Percentiles rank a stretch among this genome's conserved stretches.
phyloP scores from a whole-genome alignment of 2,797 vertebrate genomes.

The Tragopan temminckii region DNA sequence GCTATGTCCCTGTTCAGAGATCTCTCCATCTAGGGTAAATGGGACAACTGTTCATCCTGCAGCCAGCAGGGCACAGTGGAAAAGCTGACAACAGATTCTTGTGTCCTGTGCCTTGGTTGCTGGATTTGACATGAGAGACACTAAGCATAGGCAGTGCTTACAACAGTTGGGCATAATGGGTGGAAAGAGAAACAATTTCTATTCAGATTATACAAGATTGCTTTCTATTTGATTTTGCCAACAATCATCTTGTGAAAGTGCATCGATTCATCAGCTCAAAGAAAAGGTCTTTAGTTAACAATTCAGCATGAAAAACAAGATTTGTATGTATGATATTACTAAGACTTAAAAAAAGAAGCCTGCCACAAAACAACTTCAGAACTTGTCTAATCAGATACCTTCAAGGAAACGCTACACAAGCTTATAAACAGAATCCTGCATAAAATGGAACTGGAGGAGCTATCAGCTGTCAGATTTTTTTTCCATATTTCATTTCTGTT shows the following conservation, averaged over 20 bases:
- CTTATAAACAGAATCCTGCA: not conserved
- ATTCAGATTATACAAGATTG: not conserved
- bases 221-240: not conserved
- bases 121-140: not conserved
- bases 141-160: not conserved
- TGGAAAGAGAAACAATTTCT: not conserved
- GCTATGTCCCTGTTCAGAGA: not conserved
- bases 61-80: not conserved
- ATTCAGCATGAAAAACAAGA: not conserved
- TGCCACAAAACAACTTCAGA: not conserved
- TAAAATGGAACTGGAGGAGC: not conserved
- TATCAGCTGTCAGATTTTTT: not conserved
- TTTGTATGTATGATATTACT: not conserved
- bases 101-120: not conserved
- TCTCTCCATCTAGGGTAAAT: not conserved
- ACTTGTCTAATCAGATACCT: not conserved
- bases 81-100: not conserved
- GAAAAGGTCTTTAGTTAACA: not conserved
- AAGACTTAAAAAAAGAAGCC: not conserved
- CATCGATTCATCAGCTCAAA: not conserved
- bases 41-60: not conserved
- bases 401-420: rapidly evolving
- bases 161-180: not conserved
- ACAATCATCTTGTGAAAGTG: not conserved
- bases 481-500: not conserved